Percentiles rank a stretch among this genome's conserved stretches.
Conservation (phyloP, 2,797 vertebrate genomes). For the Sitta carolinensis region DNA sequence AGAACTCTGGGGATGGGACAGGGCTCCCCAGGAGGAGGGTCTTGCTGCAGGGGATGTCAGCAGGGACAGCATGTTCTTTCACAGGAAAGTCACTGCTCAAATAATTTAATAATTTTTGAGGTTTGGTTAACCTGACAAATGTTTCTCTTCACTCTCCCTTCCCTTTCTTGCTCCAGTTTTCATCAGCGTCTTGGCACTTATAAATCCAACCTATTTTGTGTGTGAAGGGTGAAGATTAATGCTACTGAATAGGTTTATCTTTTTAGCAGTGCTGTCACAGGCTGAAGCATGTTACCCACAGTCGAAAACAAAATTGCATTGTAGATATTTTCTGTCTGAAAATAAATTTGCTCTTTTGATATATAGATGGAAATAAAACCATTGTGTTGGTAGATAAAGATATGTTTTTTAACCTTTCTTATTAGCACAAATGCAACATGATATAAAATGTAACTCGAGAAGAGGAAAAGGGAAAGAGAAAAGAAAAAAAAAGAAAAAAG, state of each 20-base stretch:
- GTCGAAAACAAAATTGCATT: not conserved
- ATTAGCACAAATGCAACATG: not conserved
- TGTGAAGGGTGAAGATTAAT: not conserved
- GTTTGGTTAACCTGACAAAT: not conserved
- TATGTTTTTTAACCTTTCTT: not conserved
- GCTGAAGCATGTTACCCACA: not conserved
- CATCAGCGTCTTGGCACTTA: not conserved
- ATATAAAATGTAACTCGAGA: not conserved
- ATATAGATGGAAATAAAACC: not conserved
- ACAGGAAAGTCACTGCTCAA: not conserved
- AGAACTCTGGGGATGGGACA: not conserved
- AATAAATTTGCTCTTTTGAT: not conserved
- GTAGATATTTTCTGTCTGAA: conserved; percentile 3
- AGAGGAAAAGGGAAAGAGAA: not conserved
- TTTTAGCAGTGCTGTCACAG: not conserved
- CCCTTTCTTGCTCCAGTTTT: not conserved
- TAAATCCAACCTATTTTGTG: not conserved
- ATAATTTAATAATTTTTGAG: not conserved
- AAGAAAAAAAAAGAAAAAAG: too few relatives aligned
- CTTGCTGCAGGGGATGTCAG: not conserved
- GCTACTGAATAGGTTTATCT: not conserved
- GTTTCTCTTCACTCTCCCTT: not conserved
- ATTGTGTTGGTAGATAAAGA: not conserved
- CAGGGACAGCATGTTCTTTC: not conserved
- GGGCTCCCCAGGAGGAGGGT: not conserved